Evolutionary conservation across 1,140 invertebrate species (phyloP).

Genomic region (Forficula auricularia): DNA sequence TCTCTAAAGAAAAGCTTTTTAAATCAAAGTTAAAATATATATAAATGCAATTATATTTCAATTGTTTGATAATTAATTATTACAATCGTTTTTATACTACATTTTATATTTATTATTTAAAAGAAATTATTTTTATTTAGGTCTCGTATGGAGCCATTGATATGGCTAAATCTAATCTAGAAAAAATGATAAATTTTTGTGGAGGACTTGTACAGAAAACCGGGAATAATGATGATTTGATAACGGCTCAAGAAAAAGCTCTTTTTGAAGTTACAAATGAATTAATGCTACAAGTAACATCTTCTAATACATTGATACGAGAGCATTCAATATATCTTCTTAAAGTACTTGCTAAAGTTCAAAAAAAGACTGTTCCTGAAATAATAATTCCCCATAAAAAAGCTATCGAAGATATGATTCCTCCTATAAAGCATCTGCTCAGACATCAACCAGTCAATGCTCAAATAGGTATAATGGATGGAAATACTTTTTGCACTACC

Average conservation of each 20-base stretch:
- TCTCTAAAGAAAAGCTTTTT: no score
- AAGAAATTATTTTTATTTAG: no score
- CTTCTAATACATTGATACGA: constrained; percentile 75
- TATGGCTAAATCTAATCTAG: constrained; percentile 78
- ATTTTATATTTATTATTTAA: no score
- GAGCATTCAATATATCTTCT: constrained; percentile 85
- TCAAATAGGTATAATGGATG: constrained; percentile 92
- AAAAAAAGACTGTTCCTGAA: constrained; percentile 68
- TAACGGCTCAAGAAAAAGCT: constrained; percentile 62
- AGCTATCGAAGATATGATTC: constrained; percentile 82
- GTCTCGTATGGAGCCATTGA: constrained; percentile 85
- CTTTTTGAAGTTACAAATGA: constrained; percentile 80
- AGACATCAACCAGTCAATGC: constrained; percentile 86
- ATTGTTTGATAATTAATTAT: constrained; percentile 1
- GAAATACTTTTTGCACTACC: constrained; percentile 89
- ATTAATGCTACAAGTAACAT: constrained; percentile 79
- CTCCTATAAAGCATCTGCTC: constrained; percentile 82
- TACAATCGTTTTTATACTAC: no score
- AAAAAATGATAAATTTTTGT: constrained; percentile 70
- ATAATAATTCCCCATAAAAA: constrained; percentile 92
- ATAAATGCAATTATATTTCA: no score
- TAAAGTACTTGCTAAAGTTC: constrained; percentile 62
- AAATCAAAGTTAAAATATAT: no score
- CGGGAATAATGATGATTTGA: constrained; percentile 40
- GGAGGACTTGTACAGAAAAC: constrained; percentile 32